A percentile compares a stretch with the other conserved stretches of the same genome.
Evolutionary conservation across 2,113 vertebrate genomes (phyloP).

Genomic region (Sander lucioperca): DNA sequence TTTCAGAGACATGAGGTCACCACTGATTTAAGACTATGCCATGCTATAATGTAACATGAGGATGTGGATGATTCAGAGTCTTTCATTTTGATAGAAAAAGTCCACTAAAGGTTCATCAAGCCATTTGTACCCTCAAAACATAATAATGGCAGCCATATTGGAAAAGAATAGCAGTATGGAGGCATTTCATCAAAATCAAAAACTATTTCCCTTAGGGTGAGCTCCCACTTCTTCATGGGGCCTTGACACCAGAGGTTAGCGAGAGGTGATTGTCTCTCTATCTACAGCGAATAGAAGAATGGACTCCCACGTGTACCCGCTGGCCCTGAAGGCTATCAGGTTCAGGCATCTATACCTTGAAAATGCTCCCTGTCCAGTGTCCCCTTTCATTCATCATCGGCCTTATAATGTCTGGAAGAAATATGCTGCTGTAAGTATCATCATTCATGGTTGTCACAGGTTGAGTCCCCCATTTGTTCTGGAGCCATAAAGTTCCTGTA

Average conservation of each 20-base stretch:
- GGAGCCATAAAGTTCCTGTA: conserved; percentile 72
- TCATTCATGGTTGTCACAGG: conserved; percentile 80
- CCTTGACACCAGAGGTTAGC: conserved; percentile 76
- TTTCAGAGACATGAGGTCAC: conserved; percentile 40
- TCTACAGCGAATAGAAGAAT: conserved; percentile 60
- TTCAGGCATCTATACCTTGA: conserved; percentile 72
- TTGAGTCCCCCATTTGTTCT: conserved; percentile 79
- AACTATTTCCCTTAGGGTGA: conserved; percentile 49
- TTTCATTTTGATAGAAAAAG: conserved; percentile 26
- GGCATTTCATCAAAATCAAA: conserved; percentile 76
- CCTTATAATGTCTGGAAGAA: conserved; percentile 80
- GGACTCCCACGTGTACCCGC: conserved; percentile 51
- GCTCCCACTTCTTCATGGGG: conserved; percentile 47
- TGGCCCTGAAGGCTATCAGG: conserved; percentile 77
- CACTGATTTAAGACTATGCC: conserved; percentile 35
- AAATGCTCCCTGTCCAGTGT: conserved; percentile 66
- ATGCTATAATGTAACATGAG: conserved; percentile 15
- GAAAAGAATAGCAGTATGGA: conserved; percentile 32
- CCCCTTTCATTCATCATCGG: conserved; percentile 81
- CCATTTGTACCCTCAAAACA: conserved; percentile 38
- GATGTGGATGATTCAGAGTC: conserved; percentile 13
- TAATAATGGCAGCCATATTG: conserved; percentile 41
- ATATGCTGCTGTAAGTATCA: conserved; percentile 79
- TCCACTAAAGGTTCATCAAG: conserved; percentile 18
- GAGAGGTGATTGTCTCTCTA: conserved; percentile 77